A percentile compares a stretch with the other conserved stretches of the same genome.
Conservation (phyloP, 2,888 invertebrate species). For the Watsonalla cultraria region DNA sequence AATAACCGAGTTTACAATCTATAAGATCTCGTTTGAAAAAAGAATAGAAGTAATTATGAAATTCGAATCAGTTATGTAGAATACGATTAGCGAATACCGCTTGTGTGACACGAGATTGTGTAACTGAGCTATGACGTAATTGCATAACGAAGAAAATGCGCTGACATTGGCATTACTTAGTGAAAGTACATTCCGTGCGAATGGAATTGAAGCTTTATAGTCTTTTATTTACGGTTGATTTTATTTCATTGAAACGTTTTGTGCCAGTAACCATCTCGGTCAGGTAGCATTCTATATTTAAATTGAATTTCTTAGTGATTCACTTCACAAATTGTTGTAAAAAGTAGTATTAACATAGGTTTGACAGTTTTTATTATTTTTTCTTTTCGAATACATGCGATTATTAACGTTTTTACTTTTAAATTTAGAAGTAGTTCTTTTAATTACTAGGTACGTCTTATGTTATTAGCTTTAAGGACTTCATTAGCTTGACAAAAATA, state of each 20-base stretch:
- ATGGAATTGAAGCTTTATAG: conserved; percentile 15
- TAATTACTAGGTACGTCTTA: too few species aligned
- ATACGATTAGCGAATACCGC: background rate
- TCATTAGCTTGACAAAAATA: too few species aligned
- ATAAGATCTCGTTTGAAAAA: background rate
- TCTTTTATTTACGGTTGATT: conserved; percentile 6
- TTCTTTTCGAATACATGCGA: too few species aligned
- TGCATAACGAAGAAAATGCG: conserved; percentile 63
- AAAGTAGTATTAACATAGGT: conserved; percentile 4
- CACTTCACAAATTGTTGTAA: conserved; percentile 11
- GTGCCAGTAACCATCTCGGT: conserved; percentile 35
- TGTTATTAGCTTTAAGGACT: too few species aligned
- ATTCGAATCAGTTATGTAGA: background rate
- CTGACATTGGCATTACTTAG: conserved; percentile 73
- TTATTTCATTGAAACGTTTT: conserved; percentile 6
- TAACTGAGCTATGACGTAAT: conserved; percentile 32
- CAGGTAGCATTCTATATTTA: conserved; percentile 32
- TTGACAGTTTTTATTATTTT: background rate
- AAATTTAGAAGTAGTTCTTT: too few species aligned
- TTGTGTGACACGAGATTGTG: conserved; percentile 27
- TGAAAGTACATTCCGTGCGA: conserved; percentile 51
- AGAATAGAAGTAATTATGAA: background rate
- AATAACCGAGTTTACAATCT: background rate
- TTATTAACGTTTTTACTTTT: too few species aligned
- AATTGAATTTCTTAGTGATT: conserved; percentile 23